Base-by-base conservation (phyloP, 2,113 vertebrate species). In the Seriola dumerili region DNA sequence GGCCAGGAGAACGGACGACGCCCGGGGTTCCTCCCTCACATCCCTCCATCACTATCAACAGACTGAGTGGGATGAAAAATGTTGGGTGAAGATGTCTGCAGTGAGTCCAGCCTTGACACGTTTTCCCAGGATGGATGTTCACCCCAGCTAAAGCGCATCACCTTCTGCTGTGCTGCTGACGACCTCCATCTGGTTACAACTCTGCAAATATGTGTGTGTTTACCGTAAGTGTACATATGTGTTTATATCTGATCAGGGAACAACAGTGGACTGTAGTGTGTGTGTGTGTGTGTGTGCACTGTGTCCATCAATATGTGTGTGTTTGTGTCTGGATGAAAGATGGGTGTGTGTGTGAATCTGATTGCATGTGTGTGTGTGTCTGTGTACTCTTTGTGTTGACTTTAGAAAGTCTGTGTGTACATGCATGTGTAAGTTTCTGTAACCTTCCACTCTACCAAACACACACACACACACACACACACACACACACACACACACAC, bases 81-180 rank as follows among this genome's bases (percentile, higher is more conserved):
- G 62, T 38, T 74, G n/a, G 23, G 32, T 40, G 12, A 69, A 57
- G 16, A 40, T 68, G 59, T 78, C 54, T 78, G 38, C 74, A 34
- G n/a, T 8, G 13, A 64, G 44, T 74, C 62, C 72, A 36, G 80
- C 67, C 29, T 12, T 34, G 11, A 62, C 54, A 46, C 34, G 46
- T 85, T 84, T 55, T 73, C 81, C 74, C 63, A 29, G 58, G 57
- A 83, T 72, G 76, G 61, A 81, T 42, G 80, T 48, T 54, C 44
- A 38, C 50, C 36, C 62, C 59, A 7, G 36, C 66, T n/a, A 48
- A 72, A 73, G 59, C 50, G 7, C 6, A 38, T 70, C 29, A 8
- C 68, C 82, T 61, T 65, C 61, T 80, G 72, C 66, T 59, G 44
- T 5, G 9, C 46, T 8, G 65, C 70, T 10, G 38, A 63, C 25